These are phyloP conservation scores for Chelonia mydas DNA, from an alignment of 2,797 vertebrate genomes.

Conservation along the genomic window DNA sequence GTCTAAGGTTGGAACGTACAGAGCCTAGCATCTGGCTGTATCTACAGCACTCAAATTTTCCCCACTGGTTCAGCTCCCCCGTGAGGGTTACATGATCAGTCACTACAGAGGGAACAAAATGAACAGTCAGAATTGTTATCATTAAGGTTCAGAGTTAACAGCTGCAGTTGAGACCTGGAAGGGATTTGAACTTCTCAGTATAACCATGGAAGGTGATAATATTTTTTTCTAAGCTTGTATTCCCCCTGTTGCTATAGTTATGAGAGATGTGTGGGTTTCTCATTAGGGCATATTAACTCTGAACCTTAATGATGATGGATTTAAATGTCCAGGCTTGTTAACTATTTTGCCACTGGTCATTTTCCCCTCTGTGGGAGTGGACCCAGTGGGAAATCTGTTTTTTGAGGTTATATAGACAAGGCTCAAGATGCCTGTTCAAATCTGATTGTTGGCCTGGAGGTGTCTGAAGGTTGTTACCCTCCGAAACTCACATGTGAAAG, in stretches of 20 bases:
- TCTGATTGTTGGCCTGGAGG: not conserved
- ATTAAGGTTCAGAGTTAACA: not conserved
- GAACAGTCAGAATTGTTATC: not conserved
- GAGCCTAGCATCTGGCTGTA: not conserved
- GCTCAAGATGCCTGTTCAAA: not conserved
- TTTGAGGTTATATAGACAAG: not conserved
- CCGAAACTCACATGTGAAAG: not conserved
- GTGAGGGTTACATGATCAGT: not conserved
- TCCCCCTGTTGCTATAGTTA: not conserved
- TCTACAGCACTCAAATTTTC: not conserved
- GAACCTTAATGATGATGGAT: not conserved
- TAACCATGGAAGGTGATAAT: no score
- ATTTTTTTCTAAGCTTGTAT: not conserved
- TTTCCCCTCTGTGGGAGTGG: not conserved
- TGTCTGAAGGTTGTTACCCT: not conserved
- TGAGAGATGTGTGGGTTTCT: not conserved
- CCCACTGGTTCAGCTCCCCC: not conserved
- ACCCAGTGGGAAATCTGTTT: not conserved
- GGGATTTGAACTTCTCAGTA: no score
- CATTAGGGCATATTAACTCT: not conserved
- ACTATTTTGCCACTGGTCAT: not conserved
- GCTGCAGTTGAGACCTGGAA: not conserved
- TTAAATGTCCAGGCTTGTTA: not conserved
- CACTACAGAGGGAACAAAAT: not conserved
- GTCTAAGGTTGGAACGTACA: no score